Evolutionary conservation across 2,888 invertebrate genomes (phyloP).

Genomic region (Papilio elwesi): DNA sequence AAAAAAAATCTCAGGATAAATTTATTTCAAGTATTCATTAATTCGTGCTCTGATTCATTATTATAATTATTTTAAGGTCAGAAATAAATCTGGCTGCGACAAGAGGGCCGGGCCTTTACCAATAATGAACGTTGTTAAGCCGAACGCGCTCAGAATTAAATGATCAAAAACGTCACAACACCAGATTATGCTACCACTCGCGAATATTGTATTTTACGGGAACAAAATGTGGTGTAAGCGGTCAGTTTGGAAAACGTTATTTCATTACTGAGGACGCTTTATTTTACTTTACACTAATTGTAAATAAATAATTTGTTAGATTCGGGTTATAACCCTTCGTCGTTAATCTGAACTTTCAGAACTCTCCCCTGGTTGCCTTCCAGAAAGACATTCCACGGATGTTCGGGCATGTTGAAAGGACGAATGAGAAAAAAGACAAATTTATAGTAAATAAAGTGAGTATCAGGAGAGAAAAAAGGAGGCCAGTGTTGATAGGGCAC

Average conservation of each 20-base stretch:
- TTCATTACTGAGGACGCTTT: neutral
- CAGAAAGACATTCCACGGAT: too few species aligned
- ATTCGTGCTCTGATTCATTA: conserved; percentile 11
- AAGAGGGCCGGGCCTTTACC: conserved; percentile 7
- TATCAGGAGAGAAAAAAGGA: too few species aligned
- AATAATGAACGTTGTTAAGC: conserved; percentile 28
- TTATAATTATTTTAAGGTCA: conserved; percentile 9
- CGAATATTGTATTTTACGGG: conserved; percentile 24
- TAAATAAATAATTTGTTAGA: neutral
- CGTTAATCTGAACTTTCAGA: too few species aligned
- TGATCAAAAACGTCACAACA: conserved; percentile 24
- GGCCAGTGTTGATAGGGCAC: too few species aligned
- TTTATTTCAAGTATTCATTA: conserved; percentile 7
- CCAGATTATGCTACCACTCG: conserved; percentile 19
- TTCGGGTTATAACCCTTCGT: neutral
- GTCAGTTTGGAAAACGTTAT: conserved; percentile 22
- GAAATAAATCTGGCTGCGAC: conserved; percentile 16
- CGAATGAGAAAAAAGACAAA: too few species aligned
- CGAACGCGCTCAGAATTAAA: conserved; percentile 26
- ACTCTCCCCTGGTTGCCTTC: too few species aligned
- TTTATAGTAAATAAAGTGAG: too few species aligned
- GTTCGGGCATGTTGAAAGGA: too few species aligned
- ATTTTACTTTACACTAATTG: neutral
- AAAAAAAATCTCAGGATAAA: neutral
- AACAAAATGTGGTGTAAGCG: conserved; percentile 23